Conservation (phyloP, 1,140 invertebrate genomes). For the Drosophila eugracilis region DNA sequence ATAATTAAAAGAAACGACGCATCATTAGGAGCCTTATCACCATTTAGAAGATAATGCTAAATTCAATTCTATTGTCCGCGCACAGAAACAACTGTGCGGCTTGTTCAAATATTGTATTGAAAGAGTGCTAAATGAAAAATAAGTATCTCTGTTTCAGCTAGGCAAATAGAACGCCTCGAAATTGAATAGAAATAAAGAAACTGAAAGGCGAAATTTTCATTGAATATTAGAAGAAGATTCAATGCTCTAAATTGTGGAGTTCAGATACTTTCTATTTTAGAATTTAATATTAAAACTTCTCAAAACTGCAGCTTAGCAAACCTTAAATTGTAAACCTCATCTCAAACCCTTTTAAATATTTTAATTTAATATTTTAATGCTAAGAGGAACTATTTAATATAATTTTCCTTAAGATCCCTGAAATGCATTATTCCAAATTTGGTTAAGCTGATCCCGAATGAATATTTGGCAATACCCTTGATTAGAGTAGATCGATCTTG, state of each 20-base stretch:
- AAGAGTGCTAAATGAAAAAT: constrained; percentile 81
- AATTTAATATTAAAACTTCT: too few species aligned
- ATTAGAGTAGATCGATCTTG: constrained; percentile 50
- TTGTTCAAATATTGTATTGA: constrained; percentile 81
- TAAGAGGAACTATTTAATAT: too few species aligned
- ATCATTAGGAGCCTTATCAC: constrained; percentile 64
- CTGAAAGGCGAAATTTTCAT: constrained; percentile 15
- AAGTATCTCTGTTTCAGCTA: constrained; percentile 74
- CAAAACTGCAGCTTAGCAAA: too few species aligned
- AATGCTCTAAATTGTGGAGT: constrained; percentile 22
- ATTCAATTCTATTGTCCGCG: constrained; percentile 76
- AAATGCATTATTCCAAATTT: too few species aligned
- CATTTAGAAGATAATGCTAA: constrained; percentile 66
- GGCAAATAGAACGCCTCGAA: constrained; percentile 61
- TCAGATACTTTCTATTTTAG: too few species aligned
- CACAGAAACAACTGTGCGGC: constrained; percentile 72
- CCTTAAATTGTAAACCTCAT: too few species aligned
- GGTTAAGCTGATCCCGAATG: not conserved
- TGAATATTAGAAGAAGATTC: constrained; percentile 15
- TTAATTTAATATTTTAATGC: too few species aligned
- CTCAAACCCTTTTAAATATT: too few species aligned
- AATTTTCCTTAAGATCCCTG: too few species aligned
- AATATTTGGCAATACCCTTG: constrained; percentile 2
- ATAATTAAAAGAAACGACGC: constrained; percentile 70
- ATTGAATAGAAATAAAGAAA: constrained; percentile 66